These are phyloP conservation scores for Astropecten irregularis DNA, from an alignment of 53 echinoderm and acorn worm genomes.

Conservation along the genomic window DNA sequence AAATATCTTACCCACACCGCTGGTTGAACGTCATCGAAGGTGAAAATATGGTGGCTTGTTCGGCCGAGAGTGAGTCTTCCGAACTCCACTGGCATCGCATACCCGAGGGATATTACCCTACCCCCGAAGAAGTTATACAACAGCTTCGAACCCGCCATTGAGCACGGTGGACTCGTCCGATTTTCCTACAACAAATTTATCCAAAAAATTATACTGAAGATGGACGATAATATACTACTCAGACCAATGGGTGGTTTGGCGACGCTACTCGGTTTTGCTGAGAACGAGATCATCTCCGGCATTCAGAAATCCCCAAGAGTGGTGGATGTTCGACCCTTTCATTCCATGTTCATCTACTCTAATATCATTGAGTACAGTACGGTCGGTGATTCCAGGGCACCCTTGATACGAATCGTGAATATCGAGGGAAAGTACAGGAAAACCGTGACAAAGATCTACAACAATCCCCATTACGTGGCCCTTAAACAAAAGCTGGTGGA, in stretches of 20 bases:
- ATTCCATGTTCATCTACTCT: conserved; percentile 58
- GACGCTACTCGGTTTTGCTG: conserved; percentile 20
- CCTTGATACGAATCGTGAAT: conserved; percentile 65
- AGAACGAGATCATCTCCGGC: not conserved
- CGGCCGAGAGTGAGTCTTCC: not conserved
- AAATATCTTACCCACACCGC: conserved; percentile 39
- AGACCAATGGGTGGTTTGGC: conserved; percentile 10
- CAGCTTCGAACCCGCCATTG: not conserved
- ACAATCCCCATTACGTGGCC: conserved; percentile 59
- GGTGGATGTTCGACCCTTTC: conserved; percentile 8
- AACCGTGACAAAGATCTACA: conserved; percentile 30
- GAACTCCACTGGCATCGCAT: not conserved
- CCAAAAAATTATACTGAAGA: conserved; percentile 14
- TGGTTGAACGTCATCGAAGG: conserved; percentile 42
- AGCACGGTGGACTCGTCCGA: not conserved
- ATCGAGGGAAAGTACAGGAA: conserved; percentile 1
- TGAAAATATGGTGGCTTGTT: not conserved
- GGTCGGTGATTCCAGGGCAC: conserved; percentile 74
- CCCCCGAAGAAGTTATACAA: not conserved
- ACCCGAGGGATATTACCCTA: conserved; percentile 23
- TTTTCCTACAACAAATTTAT: not conserved
- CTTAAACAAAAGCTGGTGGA: conserved; percentile 41
- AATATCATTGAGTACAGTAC: conserved; percentile 54
- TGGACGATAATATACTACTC: not conserved
- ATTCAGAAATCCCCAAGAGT: not conserved